These are phyloP conservation scores for Amphipoea lucens DNA, from an alignment of 2,888 invertebrate genomes.

Conservation along the genomic window DNA sequence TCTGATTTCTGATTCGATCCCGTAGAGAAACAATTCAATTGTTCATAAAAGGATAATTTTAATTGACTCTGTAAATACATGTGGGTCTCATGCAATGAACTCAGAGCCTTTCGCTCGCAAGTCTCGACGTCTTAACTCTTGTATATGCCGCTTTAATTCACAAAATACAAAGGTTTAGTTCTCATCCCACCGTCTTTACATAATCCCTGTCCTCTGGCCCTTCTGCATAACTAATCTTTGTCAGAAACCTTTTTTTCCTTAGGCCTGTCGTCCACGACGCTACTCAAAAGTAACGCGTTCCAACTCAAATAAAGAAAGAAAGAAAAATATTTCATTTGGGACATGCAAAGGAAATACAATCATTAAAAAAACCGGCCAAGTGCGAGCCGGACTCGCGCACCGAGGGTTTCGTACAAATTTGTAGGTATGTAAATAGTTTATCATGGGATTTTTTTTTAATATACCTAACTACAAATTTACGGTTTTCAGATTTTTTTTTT, in stretches of 20 bases:
- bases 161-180: conserved; percentile 35
- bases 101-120: neutral
- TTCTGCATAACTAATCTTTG: conserved; percentile 50
- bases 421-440: too few species aligned
- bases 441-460: too few species aligned
- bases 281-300: neutral
- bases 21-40: too few species aligned
- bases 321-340: too few species aligned
- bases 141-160: neutral
- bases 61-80: neutral
- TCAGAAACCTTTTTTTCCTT: conserved; percentile 43
- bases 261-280: neutral
- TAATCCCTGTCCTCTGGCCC: conserved; percentile 34
- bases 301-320: too few species aligned
- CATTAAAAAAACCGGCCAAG: too few species aligned
- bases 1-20: too few species aligned
- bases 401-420: too few species aligned
- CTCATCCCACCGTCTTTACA: conserved; percentile 38
- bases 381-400: too few species aligned
- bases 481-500: too few species aligned
- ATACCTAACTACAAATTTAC: too few species aligned
- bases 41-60: neutral
- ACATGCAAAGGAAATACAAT: too few species aligned
- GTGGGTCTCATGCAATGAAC: neutral
- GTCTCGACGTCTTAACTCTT: neutral